Evolutionary conservation across 2,113 vertebrate genomes (phyloP).

Genomic region (Cephalopterus ornatus): DNA sequence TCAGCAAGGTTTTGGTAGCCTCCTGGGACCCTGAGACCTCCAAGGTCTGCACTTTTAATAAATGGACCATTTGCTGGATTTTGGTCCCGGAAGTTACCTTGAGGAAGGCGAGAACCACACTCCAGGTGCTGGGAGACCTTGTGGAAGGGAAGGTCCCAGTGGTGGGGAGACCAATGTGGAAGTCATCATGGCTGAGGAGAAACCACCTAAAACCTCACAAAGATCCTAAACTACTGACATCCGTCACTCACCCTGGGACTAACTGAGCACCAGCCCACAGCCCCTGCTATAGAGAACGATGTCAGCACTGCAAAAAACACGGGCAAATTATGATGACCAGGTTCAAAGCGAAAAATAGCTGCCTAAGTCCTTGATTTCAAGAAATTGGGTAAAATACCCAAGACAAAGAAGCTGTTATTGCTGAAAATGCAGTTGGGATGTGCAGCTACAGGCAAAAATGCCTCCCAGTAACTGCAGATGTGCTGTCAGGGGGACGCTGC

Average conservation of each 20-base stretch:
- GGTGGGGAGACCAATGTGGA: rapidly evolving
- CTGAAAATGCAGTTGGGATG: neutral
- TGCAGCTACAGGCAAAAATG: neutral
- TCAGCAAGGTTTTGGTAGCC: neutral
- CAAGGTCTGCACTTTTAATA: neutral
- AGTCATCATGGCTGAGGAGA: neutral
- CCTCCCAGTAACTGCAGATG: neutral
- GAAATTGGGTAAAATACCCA: neutral
- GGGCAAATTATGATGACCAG: neutral
- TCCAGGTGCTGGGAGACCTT: neutral
- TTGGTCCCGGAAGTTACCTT: neutral
- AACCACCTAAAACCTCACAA: neutral
- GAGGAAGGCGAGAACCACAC: rapidly evolving
- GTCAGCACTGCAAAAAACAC: neutral
- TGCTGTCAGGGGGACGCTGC: neutral
- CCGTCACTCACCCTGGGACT: neutral
- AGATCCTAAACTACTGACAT: neutral
- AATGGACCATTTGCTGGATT: neutral
- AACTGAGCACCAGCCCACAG: rapidly evolving
- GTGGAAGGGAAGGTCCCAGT: neutral
- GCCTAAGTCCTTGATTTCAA: neutral
- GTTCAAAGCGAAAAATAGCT: neutral
- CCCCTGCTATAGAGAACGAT: neutral
- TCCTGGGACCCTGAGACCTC: neutral
- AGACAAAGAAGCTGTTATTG: neutral